These are phyloP conservation scores for Bufo bufo DNA, from an alignment of 2,113 vertebrate species.

Conservation along the genomic window DNA sequence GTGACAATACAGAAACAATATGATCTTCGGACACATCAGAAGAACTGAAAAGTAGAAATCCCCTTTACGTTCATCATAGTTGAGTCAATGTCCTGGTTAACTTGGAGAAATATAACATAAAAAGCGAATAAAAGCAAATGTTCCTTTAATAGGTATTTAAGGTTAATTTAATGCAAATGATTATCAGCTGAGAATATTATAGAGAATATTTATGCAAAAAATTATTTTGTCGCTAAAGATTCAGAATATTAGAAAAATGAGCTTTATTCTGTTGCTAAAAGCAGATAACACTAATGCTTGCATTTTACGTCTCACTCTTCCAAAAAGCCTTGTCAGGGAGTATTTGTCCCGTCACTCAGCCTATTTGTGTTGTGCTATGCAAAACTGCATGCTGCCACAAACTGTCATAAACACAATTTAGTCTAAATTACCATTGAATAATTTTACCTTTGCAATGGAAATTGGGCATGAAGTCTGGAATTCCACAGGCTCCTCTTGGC, in stretches of 20 bases:
- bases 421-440: conserved; percentile 57
- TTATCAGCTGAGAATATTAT: not conserved
- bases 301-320: conserved; percentile 38
- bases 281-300: conserved; percentile 54
- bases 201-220: conserved; percentile 10
- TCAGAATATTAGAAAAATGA: conserved; percentile 28
- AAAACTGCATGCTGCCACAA: conserved; percentile 46
- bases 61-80: too few relatives aligned
- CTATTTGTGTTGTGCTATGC: conserved; percentile 50
- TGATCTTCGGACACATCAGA: too few relatives aligned
- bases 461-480: conserved; percentile 59
- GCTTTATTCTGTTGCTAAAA: conserved; percentile 36
- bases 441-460: conserved; percentile 58
- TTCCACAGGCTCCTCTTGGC: conserved; percentile 55
- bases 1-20: too few relatives aligned
- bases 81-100: not conserved
- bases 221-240: not conserved
- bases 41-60: too few relatives aligned
- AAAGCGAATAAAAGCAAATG: not conserved
- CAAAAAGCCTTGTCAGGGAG: conserved; percentile 39
- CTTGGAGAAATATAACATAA: not conserved
- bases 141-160: not conserved
- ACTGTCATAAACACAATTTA: conserved; percentile 60
- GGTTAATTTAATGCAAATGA: not conserved
- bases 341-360: conserved; percentile 51